phyloP scores from a whole-genome alignment of 2,797 vertebrate genomes.

The Esox masquinongy region DNA sequence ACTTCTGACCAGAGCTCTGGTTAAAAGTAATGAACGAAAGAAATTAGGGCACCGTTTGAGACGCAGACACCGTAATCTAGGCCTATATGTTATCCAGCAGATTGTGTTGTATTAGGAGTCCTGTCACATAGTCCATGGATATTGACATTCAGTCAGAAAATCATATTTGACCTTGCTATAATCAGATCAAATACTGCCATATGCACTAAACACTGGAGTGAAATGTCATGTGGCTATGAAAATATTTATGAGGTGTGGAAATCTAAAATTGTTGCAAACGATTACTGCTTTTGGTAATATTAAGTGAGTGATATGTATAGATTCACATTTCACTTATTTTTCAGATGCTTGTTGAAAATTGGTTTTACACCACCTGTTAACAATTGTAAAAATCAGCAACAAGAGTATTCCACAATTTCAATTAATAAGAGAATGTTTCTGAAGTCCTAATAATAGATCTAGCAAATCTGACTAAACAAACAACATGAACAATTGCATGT shows the following conservation, averaged over 20 bases:
- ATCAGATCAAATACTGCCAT: constrained; percentile 3
- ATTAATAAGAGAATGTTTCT: neutral
- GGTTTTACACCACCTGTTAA: constrained; percentile 36
- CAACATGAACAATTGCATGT: too few species aligned
- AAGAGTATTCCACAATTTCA: neutral
- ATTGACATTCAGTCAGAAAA: constrained; percentile 9
- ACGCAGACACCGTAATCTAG: neutral
- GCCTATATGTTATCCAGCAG: neutral
- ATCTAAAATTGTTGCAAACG: neutral
- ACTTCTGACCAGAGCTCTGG: too few species aligned
- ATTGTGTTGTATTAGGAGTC: neutral
- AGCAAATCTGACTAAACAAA: neutral
- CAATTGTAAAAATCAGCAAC: constrained; percentile 9
- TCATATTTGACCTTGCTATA: constrained; percentile 1
- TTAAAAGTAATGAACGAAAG: neutral
- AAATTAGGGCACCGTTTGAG: neutral
- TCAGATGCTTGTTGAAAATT: neutral
- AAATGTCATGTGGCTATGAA: neutral
- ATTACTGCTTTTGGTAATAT: neutral
- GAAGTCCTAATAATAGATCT: neutral
- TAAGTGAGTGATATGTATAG: neutral
- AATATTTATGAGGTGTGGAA: neutral
- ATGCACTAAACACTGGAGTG: neutral
- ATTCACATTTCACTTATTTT: neutral
- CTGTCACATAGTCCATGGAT: neutral